phyloP scores from a whole-genome alignment of 2,888 invertebrate species.

The Rosalia funebris region DNA sequence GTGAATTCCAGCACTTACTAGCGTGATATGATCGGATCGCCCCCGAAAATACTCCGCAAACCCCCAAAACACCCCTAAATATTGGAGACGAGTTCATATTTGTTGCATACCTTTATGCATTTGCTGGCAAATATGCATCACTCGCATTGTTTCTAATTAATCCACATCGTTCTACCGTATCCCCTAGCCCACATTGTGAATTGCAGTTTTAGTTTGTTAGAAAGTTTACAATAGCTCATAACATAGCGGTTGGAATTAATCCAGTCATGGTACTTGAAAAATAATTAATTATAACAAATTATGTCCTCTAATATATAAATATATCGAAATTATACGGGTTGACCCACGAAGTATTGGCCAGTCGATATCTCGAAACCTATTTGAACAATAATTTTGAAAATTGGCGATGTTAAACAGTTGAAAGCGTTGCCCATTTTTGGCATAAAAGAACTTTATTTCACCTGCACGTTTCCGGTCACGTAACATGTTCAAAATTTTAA shows the following conservation, averaged over 20 bases:
- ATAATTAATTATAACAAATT: too few relatives aligned
- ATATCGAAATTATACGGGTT: too few relatives aligned
- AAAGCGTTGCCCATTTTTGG: too few relatives aligned
- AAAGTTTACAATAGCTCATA: background rate
- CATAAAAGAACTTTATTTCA: too few relatives aligned
- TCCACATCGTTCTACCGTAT: conserved; percentile 12
- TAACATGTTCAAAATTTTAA: too few relatives aligned
- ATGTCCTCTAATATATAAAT: too few relatives aligned
- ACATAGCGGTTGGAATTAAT: background rate
- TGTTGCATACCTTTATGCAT: conserved; percentile 59
- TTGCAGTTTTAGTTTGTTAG: conserved; percentile 8
- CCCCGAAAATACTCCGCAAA: conserved; percentile 49
- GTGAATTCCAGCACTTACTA: conserved; percentile 58
- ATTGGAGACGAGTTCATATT: conserved; percentile 58
- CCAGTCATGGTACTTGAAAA: too few relatives aligned
- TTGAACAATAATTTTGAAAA: too few relatives aligned
- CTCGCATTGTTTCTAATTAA: conserved; percentile 50
- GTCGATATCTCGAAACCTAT: too few relatives aligned
- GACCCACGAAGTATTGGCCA: too few relatives aligned
- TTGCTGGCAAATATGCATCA: conserved; percentile 58
- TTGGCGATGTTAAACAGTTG: too few relatives aligned
- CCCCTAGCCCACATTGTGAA: conserved; percentile 10
- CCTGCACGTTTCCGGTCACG: too few relatives aligned
- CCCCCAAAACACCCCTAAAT: conserved; percentile 55
- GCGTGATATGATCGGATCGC: conserved; percentile 54